These are phyloP conservation scores for Manduca sexta DNA, from an alignment of 1,140 invertebrate species.

Conservation along the genomic window DNA sequence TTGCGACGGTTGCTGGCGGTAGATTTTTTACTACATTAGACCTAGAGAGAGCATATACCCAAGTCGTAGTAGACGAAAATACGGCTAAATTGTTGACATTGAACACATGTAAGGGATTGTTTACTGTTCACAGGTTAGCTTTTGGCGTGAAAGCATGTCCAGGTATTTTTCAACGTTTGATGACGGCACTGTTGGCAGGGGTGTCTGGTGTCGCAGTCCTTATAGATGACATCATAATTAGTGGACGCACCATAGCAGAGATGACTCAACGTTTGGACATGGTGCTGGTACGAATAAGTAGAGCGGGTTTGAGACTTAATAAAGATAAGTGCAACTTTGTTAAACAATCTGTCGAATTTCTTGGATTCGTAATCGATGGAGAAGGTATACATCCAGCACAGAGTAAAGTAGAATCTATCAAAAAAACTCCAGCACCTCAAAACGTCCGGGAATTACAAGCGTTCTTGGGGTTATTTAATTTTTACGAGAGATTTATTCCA, in stretches of 20 bases:
- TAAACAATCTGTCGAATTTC: conserved; percentile 28
- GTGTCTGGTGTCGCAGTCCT: conserved; percentile 19
- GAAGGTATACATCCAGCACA: conserved; percentile 31
- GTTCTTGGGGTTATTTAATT: conserved; percentile 53
- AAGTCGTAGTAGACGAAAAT: conserved; percentile 36
- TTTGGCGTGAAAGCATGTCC: conserved; percentile 66
- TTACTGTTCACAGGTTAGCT: conserved; percentile 65
- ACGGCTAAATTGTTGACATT: conserved; percentile 31
- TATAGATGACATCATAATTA: conserved; percentile 47
- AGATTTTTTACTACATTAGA: conserved; percentile 35
- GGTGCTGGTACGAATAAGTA: no score
- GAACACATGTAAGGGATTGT: conserved; percentile 53
- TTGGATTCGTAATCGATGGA: conserved; percentile 36
- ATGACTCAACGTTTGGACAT: conserved; percentile 11
- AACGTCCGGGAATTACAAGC: conserved; percentile 43
- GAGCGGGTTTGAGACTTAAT: conserved; percentile 34
- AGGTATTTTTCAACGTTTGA: conserved; percentile 52
- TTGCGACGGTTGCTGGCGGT: conserved; percentile 31
- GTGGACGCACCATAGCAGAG: conserved; percentile 20
- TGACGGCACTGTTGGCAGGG: conserved; percentile 36
- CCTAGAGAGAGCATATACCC: conserved; percentile 32
- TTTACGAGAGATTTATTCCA: conserved; percentile 45
- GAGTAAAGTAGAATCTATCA: conserved; percentile 45
- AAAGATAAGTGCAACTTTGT: conserved; percentile 41
- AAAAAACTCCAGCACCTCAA: conserved; percentile 39